A percentile compares a stretch with the other conserved stretches of the same genome.
Conservation (phyloP, 2,113 vertebrate species). For the Tupaia chinensis region DNA sequence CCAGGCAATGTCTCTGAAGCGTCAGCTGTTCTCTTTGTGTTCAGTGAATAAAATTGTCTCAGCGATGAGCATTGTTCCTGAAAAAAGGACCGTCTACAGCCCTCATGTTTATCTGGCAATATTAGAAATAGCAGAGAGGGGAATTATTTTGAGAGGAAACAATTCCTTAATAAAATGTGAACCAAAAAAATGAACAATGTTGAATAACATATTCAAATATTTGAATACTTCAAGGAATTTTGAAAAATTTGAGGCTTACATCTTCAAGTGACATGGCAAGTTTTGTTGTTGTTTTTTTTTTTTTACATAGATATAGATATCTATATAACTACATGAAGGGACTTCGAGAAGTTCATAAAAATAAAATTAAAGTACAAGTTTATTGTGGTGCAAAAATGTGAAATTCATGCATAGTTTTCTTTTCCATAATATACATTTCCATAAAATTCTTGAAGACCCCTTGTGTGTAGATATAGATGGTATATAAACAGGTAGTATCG, state of each 20-base stretch:
- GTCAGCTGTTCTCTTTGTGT: slow-evolving; percentile 14
- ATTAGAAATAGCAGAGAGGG: neutral
- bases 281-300: too few relatives aligned
- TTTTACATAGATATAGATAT: neutral
- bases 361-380: too few relatives aligned
- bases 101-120: neutral
- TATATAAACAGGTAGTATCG: neutral
- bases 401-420: too few relatives aligned
- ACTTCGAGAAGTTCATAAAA: too few relatives aligned
- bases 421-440: too few relatives aligned
- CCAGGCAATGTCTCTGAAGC: neutral
- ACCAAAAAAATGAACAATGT: slow-evolving; percentile 22
- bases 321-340: neutral
- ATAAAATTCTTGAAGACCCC: too few relatives aligned
- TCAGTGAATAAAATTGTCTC: neutral
- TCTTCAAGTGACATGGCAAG: slow-evolving; percentile 11
- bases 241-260: neutral
- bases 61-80: neutral
- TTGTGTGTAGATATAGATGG: neutral
- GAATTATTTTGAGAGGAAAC: slow-evolving; percentile 23
- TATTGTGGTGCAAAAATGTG: too few relatives aligned
- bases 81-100: neutral
- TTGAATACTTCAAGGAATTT: slow-evolving; percentile 13
- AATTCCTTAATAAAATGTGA: slow-evolving; percentile 17
- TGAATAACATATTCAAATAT: neutral